phyloP scores from a whole-genome alignment of 2,113 vertebrate species.

The Notothenia rossii region DNA sequence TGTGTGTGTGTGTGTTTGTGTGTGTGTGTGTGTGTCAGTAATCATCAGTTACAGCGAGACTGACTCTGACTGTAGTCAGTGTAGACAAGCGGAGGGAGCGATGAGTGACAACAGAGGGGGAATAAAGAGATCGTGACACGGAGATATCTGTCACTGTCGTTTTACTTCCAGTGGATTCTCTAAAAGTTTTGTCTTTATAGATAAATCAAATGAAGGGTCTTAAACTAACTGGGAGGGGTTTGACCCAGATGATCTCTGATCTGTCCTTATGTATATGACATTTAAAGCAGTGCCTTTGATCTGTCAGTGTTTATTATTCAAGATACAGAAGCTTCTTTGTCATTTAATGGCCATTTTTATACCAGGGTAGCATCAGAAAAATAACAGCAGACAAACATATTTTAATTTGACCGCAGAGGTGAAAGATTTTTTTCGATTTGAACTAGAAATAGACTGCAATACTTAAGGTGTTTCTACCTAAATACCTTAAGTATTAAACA shows the following conservation, averaged over 20 bases:
- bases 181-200: constrained; percentile 7
- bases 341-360: not conserved
- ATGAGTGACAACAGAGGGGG: constrained; percentile 12
- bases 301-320: not conserved
- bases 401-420: not conserved
- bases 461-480: no score
- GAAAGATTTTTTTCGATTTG: no score
- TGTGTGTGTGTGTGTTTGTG: not conserved
- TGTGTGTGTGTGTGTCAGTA: constrained; percentile 19
- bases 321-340: not conserved
- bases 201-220: constrained; percentile 8
- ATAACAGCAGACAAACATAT: not conserved
- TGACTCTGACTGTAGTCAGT: constrained; percentile 17
- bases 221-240: not conserved
- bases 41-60: constrained; percentile 14
- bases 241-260: not conserved
- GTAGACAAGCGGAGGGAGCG: constrained; percentile 22
- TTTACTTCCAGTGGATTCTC: constrained; percentile 31
- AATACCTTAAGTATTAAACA: no score
- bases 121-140: constrained; percentile 27
- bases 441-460: no score
- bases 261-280: not conserved
- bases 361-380: not conserved
- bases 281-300: not conserved
- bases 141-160: not conserved